phyloP scores from a whole-genome alignment of 2,113 vertebrate species.

The Seriola quinqueradiata region DNA sequence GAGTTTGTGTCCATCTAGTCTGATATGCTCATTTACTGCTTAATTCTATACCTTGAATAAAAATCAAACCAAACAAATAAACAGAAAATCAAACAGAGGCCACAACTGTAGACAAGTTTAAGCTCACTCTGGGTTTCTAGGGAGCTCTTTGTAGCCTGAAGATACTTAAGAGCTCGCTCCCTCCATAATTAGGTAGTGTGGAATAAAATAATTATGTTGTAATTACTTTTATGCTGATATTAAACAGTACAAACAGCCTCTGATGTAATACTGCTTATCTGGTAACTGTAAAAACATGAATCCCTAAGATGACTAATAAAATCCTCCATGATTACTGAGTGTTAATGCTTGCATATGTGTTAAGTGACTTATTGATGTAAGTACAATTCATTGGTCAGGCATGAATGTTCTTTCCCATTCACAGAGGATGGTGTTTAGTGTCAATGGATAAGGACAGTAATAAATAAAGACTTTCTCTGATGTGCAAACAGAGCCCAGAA shows the following conservation, averaged over 20 bases:
- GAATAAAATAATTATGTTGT: background rate
- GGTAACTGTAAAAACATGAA: background rate
- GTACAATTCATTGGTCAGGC: background rate
- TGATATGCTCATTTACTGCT: background rate
- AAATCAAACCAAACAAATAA: background rate
- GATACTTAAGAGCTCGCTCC: background rate
- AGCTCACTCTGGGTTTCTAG: background rate
- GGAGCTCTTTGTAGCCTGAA: background rate
- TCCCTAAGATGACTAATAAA: conserved; percentile 22
- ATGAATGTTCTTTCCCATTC: conserved; percentile 24
- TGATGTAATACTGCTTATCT: conserved; percentile 14
- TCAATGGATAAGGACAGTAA: conserved; percentile 28
- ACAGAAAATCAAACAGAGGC: background rate
- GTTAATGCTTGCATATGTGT: background rate
- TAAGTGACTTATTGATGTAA: conserved; percentile 44
- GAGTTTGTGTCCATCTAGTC: background rate
- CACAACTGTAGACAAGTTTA: background rate
- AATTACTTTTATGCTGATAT: conserved; percentile 10
- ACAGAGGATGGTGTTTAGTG: conserved; percentile 15
- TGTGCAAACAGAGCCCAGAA: conserved; percentile 60
- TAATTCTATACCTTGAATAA: background rate
- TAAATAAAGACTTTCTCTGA: conserved; percentile 55
- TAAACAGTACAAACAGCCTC: background rate
- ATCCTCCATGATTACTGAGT: conserved; percentile 27
- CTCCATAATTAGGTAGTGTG: background rate